A percentile compares a stretch with the other conserved stretches of the same genome.
Evolutionary conservation across 2,113 vertebrate species (phyloP).

Genomic region (Seriola quinqueradiata): DNA sequence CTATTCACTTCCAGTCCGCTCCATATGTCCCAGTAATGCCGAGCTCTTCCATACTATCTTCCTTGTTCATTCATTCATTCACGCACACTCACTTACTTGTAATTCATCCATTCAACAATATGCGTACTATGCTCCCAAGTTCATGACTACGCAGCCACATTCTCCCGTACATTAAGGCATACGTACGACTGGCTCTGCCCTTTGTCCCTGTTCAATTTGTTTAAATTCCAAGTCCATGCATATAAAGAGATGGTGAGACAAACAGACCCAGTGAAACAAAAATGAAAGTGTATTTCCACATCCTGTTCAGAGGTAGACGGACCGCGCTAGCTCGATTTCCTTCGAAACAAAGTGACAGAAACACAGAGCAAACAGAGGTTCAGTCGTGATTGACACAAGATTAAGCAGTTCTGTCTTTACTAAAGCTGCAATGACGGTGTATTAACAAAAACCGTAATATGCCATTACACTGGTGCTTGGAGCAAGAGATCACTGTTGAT

Average conservation of each 20-base stretch:
- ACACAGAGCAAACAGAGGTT: conserved; percentile 51
- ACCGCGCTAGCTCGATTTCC: background rate
- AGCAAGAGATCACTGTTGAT: no score
- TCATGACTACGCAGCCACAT: conserved; percentile 1
- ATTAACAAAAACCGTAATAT: background rate
- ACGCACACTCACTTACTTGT: conserved; percentile 15
- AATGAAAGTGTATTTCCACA: background rate
- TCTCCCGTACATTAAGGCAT: background rate
- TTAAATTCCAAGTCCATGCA: background rate
- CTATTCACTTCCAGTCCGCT: background rate
- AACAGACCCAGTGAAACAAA: background rate
- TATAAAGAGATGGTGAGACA: background rate
- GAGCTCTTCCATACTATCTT: conserved; percentile 2
- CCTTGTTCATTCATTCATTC: conserved; percentile 47
- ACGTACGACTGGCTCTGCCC: background rate
- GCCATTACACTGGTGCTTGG: background rate
- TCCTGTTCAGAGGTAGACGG: background rate
- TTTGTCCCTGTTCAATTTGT: background rate
- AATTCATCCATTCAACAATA: conserved; percentile 42
- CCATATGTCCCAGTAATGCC: background rate
- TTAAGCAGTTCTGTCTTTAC: conserved; percentile 1
- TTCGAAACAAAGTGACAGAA: conserved; percentile 8
- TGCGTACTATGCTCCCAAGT: conserved; percentile 14
- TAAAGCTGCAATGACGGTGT: background rate
- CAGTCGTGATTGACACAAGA: background rate